These are phyloP conservation scores for Ashinkailepas kermadecensis DNA, from an alignment of 2,888 invertebrate genomes.

Conservation along the genomic window DNA sequence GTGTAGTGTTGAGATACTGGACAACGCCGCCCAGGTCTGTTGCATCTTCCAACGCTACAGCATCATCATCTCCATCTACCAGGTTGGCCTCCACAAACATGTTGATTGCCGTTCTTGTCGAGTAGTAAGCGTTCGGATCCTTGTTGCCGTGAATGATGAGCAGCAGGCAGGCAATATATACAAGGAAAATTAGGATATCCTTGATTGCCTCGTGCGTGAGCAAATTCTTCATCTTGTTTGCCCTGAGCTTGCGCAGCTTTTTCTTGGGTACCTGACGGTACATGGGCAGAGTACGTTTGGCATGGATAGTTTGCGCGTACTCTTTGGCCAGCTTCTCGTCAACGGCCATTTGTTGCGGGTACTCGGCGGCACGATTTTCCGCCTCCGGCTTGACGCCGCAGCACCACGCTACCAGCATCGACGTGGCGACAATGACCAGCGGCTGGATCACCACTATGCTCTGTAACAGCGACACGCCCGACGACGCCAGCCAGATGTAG, in stretches of 20 bases:
- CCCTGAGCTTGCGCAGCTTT: slow-evolving; percentile 37
- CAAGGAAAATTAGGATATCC: slow-evolving; percentile 44
- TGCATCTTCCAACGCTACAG: neutral
- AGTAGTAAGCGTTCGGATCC: slow-evolving; percentile 41
- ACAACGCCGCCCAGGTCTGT: neutral
- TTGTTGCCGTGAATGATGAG: slow-evolving; percentile 44
- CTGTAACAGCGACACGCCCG: slow-evolving; percentile 27
- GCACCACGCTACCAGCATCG: slow-evolving; percentile 24
- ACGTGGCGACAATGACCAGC: slow-evolving; percentile 23
- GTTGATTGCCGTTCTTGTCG: slow-evolving; percentile 37
- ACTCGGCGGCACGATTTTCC: neutral
- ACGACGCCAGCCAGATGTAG: slow-evolving; percentile 31
- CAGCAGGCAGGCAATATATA: slow-evolving; percentile 45
- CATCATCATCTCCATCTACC: neutral
- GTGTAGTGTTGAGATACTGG: neutral
- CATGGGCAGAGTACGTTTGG: slow-evolving; percentile 6
- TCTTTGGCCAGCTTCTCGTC: neutral
- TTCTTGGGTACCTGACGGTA: slow-evolving; percentile 36
- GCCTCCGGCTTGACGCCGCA: neutral
- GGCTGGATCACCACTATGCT: slow-evolving; percentile 32
- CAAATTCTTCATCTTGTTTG: slow-evolving; percentile 42
- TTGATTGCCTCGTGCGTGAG: slow-evolving; percentile 44
- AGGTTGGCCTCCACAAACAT: neutral
- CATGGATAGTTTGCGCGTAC: neutral
- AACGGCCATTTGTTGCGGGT: neutral